These are phyloP conservation scores for Drosophila kuntzei DNA, from an alignment of 2,888 invertebrate genomes.

Conservation along the genomic window DNA sequence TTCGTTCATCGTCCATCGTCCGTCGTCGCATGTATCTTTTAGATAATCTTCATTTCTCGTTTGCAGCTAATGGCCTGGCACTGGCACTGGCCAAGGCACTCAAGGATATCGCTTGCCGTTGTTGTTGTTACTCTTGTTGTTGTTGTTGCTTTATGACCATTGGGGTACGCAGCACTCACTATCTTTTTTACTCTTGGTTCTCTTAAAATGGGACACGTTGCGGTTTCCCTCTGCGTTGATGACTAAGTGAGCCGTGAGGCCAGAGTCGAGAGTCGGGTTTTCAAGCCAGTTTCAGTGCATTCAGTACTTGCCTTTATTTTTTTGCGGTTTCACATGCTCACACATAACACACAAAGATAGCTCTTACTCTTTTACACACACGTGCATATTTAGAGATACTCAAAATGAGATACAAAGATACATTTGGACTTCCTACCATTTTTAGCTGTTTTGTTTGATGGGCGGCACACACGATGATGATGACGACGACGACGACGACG, in stretches of 20 bases:
- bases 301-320: slow-evolving; percentile 68
- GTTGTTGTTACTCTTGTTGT: slow-evolving; percentile 11
- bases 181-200: slow-evolving; percentile 59
- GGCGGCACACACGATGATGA: slow-evolving; percentile 68
- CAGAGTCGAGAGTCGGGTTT: slow-evolving; percentile 47
- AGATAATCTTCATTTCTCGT: slow-evolving; percentile 81
- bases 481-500: slow-evolving; percentile 37
- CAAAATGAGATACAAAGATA: slow-evolving; percentile 80
- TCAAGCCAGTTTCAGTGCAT: slow-evolving; percentile 72
- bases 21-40: slow-evolving; percentile 74
- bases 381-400: slow-evolving; percentile 78
- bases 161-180: slow-evolving; percentile 65
- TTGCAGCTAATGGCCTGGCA: slow-evolving; percentile 80
- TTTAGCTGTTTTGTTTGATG: slow-evolving; percentile 71
- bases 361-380: slow-evolving; percentile 43
- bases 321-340: slow-evolving; percentile 64
- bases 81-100: slow-evolving; percentile 68
- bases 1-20: slow-evolving; percentile 34
- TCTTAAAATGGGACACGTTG: slow-evolving; percentile 79
- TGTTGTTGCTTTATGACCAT: slow-evolving; percentile 72
- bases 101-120: slow-evolving; percentile 71
- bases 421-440: slow-evolving; percentile 79
- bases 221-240: slow-evolving; percentile 76
- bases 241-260: slow-evolving; percentile 72
- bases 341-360: slow-evolving; percentile 24